Base-by-base conservation (phyloP, 2,888 invertebrate genomes). In the Ramazzottius varieornatus region DNA sequence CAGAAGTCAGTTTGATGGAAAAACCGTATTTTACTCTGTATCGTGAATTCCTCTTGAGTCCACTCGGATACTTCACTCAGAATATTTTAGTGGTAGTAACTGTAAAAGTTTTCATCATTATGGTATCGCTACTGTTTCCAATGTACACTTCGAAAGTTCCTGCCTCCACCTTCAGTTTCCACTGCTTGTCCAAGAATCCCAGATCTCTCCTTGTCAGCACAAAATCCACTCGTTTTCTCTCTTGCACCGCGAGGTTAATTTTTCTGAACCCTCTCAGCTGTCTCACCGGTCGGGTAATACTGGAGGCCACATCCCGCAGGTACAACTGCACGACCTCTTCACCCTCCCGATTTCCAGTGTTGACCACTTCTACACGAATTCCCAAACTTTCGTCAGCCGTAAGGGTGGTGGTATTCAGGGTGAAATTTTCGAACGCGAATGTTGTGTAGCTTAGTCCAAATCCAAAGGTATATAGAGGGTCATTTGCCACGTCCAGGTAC, bases 401-500 rank as follows among this genome's bases (percentile, higher is more conserved):
- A 40, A 40, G 8, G 8, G 8, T 40, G 8, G 8, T 20, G 8
- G 40, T 20, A 20, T 20, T 40, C 40, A 40, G 20, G 20, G 8
- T 29, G 8, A 29, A 16, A 13, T 29, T 16, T 8, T 63, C 63
- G 32, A 32, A 13, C 8, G 8, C 8, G 63, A 63, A 63, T 16
- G 63, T 32, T 8, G 63, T 63, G 32, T 63, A 63, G n/a, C 63
- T 63, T n/a, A 63, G n/a, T 32, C 63, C 63, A n/a, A 32, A 63
- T 63, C 63, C 63, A n/a, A 63, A 63, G n/a, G 63, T 8, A 63
- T 63, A 63, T 16, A 63, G 63, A 8, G 63, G 63, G n/a, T 8
- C n/a, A n/a, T 63, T 63, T 29, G 63, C 8, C 16, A 16, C 32
- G 32, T 63, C 63, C 32, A 63, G 4, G 32, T 63, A 63, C 16